Base-by-base conservation (phyloP, 2,888 invertebrate species). In the Apamea epomidion region DNA sequence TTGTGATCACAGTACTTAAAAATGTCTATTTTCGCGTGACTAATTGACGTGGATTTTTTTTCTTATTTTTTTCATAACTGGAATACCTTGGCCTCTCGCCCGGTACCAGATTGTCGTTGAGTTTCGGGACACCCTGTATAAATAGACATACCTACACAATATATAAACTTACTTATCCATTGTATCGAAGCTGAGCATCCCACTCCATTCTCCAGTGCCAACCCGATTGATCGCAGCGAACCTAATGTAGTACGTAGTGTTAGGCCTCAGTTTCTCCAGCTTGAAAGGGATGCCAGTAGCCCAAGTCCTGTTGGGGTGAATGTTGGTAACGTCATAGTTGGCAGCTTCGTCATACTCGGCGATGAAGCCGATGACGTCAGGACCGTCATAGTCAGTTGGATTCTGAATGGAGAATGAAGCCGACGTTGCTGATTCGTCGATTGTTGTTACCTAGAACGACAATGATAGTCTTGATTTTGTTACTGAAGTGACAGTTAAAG, bases 241-340 rank as follows among this genome's bases (percentile, higher is more conserved):
- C 77, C 88, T 94, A 5, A 96, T 91, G 21, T 81, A 86, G 82
- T 97, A 96, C 14, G 91, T 93, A 1, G 94, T 95, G 29, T 93
- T 94, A 0, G 96, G 93, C 76, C 91, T 94, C 71, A 97, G 84
- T 80, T 92, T 94, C 10, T 95, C 94, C 68, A 97, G 87, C 71
- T 90, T 95, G 75, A 90, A 95, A 0, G 94, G 93, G 76, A 93
- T 91, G 12, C 93, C 92, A 10, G 92, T 78, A 60, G 95, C 92
- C 96, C 97, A 97, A 37, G 96, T 96, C 78, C 96, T 92, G 79
- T 95, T 96, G 0, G 86, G 88, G 60, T 97, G 96, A 42, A 96
- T 95, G 81, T 94, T 88, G 16, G 95, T 96, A 7, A 94, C 84
- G 16, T 94, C 91, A 72, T 93, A 96, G 80, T 93, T 95, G 0